These are phyloP conservation scores for Menidia beryllina DNA, from an alignment of 2,113 vertebrate species.

Conservation along the genomic window DNA sequence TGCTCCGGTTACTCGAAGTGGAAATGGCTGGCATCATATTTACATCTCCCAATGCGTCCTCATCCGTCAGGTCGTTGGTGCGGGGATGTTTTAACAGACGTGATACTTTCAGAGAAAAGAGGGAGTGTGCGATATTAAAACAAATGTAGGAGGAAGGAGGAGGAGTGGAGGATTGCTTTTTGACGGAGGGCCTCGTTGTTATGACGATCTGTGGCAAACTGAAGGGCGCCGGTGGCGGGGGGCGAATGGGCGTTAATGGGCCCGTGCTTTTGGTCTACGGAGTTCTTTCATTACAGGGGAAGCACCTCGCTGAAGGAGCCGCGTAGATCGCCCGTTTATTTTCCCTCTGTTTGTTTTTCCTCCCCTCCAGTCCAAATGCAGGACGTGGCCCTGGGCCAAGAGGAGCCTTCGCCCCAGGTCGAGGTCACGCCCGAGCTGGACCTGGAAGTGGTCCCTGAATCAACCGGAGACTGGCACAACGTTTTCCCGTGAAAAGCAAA, in stretches of 20 bases:
- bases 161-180: slow-evolving; percentile 23
- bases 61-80: background rate
- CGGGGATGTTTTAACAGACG: background rate
- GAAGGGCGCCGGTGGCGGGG: slow-evolving; percentile 26
- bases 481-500: slow-evolving; percentile 75
- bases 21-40: slow-evolving; percentile 10
- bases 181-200: slow-evolving; percentile 35
- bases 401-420: slow-evolving; percentile 38
- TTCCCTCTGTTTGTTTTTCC: background rate
- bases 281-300: background rate
- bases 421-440: slow-evolving; percentile 69
- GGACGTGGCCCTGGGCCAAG: slow-evolving; percentile 61
- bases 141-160: slow-evolving; percentile 5
- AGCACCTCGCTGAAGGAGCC: background rate
- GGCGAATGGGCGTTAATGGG: slow-evolving; percentile 1
- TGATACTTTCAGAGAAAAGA: background rate
- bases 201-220: slow-evolving; percentile 23
- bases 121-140: slow-evolving; percentile 18
- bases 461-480: slow-evolving; percentile 70
- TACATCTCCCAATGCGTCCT: background rate
- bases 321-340: background rate
- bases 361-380: slow-evolving; percentile 65
- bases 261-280: slow-evolving; percentile 6
- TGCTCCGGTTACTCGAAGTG: background rate
- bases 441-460: slow-evolving; percentile 75